Evolutionary conservation across 2,113 vertebrate species (phyloP), one percentile per base, ranked within the genome.

Genomic region (Plecturocebus donacophilus): DNA sequence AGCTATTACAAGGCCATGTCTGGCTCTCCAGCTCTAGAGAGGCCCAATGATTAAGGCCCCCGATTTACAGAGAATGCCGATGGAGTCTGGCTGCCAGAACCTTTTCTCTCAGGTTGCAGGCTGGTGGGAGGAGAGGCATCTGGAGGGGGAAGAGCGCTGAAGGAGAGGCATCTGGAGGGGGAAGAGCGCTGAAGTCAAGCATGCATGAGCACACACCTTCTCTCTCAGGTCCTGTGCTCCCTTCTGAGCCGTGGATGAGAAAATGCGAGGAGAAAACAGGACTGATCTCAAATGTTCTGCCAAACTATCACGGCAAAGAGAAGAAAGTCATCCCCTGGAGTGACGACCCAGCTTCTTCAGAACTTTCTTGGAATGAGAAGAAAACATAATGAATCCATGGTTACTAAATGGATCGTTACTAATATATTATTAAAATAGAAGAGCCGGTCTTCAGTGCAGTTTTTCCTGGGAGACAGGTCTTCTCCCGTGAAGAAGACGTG

Each of bases 31-130:
- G 66, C 66, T 35, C 13, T 35, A 17, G 32, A 35, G 66, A 68
- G 0, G 66, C 66, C 32, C 32, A 68, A 8, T 14, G 66, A 1
- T 2, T 2, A 32, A n/a, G 30, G 27, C 30, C n/a, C 21, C 3
- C 35, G 3, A 13, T 20, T 12, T 54, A 42, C 42, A 16, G 49
- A 66, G n/a, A 68, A 30, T 0, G 1, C 42, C 19, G 2, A 38
- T 25, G 71, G 11, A 79, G 25, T 40, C 1, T 16, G 52, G 17
- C 32, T 13, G 30, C 61, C 11, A 6, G 27, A 92, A 35, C 8
- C 1, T 25, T 83, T 47, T 32, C 45, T 38, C 40, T 45, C 11
- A 47, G 70, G 12, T 1, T 45, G 40, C 13, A 40, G n/a, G 11
- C 47, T 25, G 6, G 32, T 54, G 25, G 7, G 4, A 66, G 12